A percentile compares a stretch with the other conserved stretches of the same genome.
These are phyloP conservation scores for Mesorhabditis spiculigera DNA, from an alignment of 2,888 invertebrate species.

Conservation along the genomic window DNA sequence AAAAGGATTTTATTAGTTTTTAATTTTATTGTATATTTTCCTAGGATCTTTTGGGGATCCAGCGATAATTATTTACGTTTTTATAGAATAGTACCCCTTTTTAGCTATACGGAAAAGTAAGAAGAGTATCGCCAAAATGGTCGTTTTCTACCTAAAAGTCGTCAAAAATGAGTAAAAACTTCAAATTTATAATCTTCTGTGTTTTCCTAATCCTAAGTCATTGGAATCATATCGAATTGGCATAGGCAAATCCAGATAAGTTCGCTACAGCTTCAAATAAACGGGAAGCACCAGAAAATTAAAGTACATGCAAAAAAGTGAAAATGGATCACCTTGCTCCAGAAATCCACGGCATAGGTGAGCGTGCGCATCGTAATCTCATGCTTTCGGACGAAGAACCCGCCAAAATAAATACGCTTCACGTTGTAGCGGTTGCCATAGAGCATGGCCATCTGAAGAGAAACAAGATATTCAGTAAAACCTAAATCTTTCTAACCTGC, in stretches of 20 bases:
- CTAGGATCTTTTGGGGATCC: too few relatives aligned
- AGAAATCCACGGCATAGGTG: constrained; percentile 70
- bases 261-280: too few relatives aligned
- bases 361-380: constrained; percentile 72
- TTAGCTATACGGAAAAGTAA: too few relatives aligned
- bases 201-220: too few relatives aligned
- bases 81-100: too few relatives aligned
- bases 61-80: too few relatives aligned
- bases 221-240: too few relatives aligned
- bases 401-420: constrained; percentile 71
- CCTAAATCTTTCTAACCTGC: constrained; percentile 51
- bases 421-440: constrained; percentile 70
- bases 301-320: not conserved
- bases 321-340: constrained; percentile 66
- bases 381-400: constrained; percentile 72
- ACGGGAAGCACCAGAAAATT: too few relatives aligned
- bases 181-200: too few relatives aligned
- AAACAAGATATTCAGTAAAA: constrained; percentile 1
- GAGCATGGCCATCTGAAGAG: constrained; percentile 68
- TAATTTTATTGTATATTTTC: too few relatives aligned
- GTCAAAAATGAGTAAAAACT: not conserved
- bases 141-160: not conserved
- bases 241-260: too few relatives aligned
- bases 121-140: not conserved
- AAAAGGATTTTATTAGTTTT: too few relatives aligned